Base-by-base conservation (phyloP, 2,888 invertebrate genomes). In the Ernsta delagoae region DNA sequence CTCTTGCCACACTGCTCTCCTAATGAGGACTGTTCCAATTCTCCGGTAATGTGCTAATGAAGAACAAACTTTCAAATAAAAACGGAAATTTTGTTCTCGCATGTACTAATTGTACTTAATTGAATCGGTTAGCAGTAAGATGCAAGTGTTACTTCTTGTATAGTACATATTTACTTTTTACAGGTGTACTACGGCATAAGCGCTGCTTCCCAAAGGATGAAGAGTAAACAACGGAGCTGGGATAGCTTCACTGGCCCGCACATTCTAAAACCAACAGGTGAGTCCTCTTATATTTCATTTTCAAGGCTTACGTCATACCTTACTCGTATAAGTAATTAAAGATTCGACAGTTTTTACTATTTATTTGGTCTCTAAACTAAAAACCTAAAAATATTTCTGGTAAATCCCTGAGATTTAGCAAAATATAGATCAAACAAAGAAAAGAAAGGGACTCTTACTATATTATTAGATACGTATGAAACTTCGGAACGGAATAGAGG, bases 11-110 rank as follows among this genome's bases (percentile, higher is more conserved):
- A 91, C 87, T 83, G 86, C 84, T 83, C 86, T 85, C 89, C 88
- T 92, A 92, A 92, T 92, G 91, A 92, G 90, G 82, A 88, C 80
- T 80, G 79, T 85, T 87, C 92, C 81, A 90, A 83, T 88, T 90
- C 24, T 53, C 81, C 74, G 73, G 75, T 75, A 77, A 85, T 79
- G 83, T 86, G 87, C 82, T 90, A 90, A 90, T 88, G 86, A 85
- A 86, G 79, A 78, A 79, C 69, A 74, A 70, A 73, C 73, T 70
- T 62, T 70, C 45, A 56, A 70, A 75, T 73, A 71, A 72, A 79
- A 76, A 75, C 69, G 72, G 79, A 79, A 86, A 86, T 82, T 80
- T 83, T 76, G 71, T 74, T 36, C 62, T 34, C 11, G 12, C 36
- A 24, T 41, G 43, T 73, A 77, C 82, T 87, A 86, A 89, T 86